Base-by-base conservation (phyloP, 2,888 invertebrate species). In the Stratiomys singularior region DNA sequence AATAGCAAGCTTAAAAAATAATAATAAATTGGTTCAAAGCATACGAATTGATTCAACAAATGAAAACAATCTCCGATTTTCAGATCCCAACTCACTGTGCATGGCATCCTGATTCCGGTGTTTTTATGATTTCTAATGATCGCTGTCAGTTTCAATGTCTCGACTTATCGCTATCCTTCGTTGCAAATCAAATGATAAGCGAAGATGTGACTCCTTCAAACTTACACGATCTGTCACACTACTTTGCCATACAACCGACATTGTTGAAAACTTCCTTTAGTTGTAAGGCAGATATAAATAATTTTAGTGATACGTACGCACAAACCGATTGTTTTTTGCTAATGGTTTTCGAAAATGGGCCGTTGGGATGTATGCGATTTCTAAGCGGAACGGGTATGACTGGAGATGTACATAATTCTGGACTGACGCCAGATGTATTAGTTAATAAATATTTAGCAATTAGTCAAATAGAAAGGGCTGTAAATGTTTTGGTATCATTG, bases 141-240 rank as follows among this genome's bases (percentile, higher is more conserved):
- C 89, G 91, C 79, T 93, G 93, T 4, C 93, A 93, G 83, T 88
- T 94, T 78, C 93, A 94, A 86, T 92, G 93, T 84, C 94, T 92
- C 84, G 94, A 95, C 84, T 88, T 92, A 80, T 92, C 94, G 1
- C 87, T 94, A 78, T 90, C 91, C 27, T 90, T 91, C 77, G 87
- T 94, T 66, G 91, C 90, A 82, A 89, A 91, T 81, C 93, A 93
- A 83, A 86, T 93, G 71, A 86, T 91, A 30, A 90, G 90, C 78
- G 93, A 93, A 85, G 92, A 93, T 82, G 88, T 90, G 13, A 89
- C 89, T 13, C 90, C 91, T 1, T 86, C 90, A 0, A 90, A 89
- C 82, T 86, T 93, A 67, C 85, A 93, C 5, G 93, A 93, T 83
- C 85, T 94, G 25, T 91, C 92, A 3, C 85, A 85, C 77, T 87